Conservation (phyloP, 2,797 vertebrate species). For the Neosilurus mollespiculum region DNA sequence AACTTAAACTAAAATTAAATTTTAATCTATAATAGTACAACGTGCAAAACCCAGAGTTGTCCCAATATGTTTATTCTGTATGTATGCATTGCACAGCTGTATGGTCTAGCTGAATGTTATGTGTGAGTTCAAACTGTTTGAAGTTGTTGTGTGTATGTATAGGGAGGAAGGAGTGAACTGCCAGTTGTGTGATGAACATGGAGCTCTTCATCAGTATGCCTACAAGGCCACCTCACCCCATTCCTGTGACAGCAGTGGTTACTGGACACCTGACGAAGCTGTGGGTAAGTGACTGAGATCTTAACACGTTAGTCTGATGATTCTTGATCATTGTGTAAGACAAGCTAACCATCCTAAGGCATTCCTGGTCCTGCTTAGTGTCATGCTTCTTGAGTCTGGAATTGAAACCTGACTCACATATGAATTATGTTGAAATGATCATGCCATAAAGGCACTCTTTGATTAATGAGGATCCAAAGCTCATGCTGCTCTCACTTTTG, state of each 20-base stretch:
- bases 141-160: conserved; percentile 28
- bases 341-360: background rate
- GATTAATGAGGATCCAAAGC: conserved; percentile 53
- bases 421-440: conserved; percentile 30
- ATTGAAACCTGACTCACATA: conserved; percentile 17
- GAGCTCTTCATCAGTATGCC: conserved; percentile 85
- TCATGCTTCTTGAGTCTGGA: background rate
- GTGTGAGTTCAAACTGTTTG: background rate
- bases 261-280: conserved; percentile 97
- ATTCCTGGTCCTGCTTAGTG: conserved; percentile 19
- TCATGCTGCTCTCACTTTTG: conserved; percentile 32
- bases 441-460: conserved; percentile 33
- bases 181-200: conserved; percentile 81
- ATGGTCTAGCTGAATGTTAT: background rate
- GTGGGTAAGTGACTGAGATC: conserved; percentile 77
- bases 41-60: background rate
- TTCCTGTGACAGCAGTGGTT: conserved; percentile 90
- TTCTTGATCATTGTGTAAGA: background rate
- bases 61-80: background rate
- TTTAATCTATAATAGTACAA: background rate
- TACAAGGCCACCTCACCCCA: conserved; percentile 84
- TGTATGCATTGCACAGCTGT: background rate
- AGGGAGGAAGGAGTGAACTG: conserved; percentile 71
- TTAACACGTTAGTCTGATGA: background rate
- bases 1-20: background rate